A percentile compares a stretch with the other conserved stretches of the same genome.
Conservation (phyloP, 2,888 invertebrate species). For the Eledone cirrhosa region DNA sequence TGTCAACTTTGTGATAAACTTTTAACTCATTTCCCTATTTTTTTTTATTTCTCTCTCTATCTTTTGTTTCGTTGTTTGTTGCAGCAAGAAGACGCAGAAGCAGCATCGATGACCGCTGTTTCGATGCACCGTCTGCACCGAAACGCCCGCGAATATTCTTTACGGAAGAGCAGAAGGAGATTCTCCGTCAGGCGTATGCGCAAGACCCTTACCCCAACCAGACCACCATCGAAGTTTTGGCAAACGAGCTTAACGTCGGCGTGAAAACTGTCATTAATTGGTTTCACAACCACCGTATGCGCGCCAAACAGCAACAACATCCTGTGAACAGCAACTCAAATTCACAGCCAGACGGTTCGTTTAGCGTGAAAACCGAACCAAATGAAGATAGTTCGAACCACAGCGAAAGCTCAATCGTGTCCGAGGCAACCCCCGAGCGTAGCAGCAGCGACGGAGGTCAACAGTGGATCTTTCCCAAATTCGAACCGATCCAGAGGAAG, state of each 20-base stretch:
- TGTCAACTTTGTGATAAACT: no score
- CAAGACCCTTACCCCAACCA: constrained; percentile 97
- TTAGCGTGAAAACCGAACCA: constrained; percentile 49
- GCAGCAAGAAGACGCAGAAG: constrained; percentile 79
- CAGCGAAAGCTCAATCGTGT: constrained; percentile 55
- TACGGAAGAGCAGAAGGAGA: constrained; percentile 98
- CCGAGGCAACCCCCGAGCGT: constrained; percentile 49
- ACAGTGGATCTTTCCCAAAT: constrained; percentile 65
- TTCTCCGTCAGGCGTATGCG: constrained; percentile 90
- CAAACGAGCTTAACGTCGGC: constrained; percentile 87
- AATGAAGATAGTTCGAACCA: constrained; percentile 58
- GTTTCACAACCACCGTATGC: constrained; percentile 99
- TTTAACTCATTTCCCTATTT: no score
- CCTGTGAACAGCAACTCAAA: constrained; percentile 40
- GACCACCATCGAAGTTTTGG: constrained; percentile 93
- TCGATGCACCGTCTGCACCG: constrained; percentile 54
- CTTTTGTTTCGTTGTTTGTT: constrained; percentile 40
- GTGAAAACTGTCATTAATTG: constrained; percentile 98
- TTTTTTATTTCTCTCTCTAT: background rate
- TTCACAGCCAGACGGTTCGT: constrained; percentile 31
- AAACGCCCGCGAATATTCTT: constrained; percentile 87
- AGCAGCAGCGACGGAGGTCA: constrained; percentile 39
- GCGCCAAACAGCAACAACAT: constrained; percentile 76
- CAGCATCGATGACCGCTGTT: constrained; percentile 62
- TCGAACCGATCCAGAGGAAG: constrained; percentile 52